These are phyloP conservation scores for Hafferia zeledoni DNA, from an alignment of 2,797 vertebrate species.

Conservation along the genomic window DNA sequence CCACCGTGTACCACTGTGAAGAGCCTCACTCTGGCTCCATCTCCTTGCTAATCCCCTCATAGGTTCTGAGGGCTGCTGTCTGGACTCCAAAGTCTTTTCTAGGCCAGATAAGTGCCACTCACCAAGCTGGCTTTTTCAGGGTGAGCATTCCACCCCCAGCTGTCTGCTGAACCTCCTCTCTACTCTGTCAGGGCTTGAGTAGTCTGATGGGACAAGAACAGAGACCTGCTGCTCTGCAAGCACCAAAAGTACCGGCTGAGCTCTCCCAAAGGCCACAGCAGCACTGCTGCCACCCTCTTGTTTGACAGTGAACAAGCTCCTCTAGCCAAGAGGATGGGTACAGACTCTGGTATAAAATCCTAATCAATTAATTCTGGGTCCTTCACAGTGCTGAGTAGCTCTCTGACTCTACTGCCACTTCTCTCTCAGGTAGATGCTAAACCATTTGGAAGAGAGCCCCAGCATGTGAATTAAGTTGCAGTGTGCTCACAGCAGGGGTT, in stretches of 20 bases:
- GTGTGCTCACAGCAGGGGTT: neutral
- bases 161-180: neutral
- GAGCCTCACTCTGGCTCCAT: neutral
- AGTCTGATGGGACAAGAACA: neutral
- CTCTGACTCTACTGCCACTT: neutral
- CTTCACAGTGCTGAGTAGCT: neutral
- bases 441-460: neutral
- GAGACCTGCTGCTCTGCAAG: neutral
- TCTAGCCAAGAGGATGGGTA: neutral
- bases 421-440: neutral
- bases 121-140: neutral
- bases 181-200: fast-evolving
- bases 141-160: fast-evolving
- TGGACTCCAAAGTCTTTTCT: neutral
- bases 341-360: neutral
- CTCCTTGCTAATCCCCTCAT: fast-evolving
- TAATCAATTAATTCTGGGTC: neutral
- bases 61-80: neutral
- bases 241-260: neutral
- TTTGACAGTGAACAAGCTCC: fast-evolving
- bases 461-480: fast-evolving
- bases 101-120: neutral
- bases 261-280: neutral
- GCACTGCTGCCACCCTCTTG: neutral
- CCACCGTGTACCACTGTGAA: fast-evolving